Evolutionary conservation across 1,140 invertebrate species (phyloP), one percentile per base, ranked within the genome.

Genomic region (Apis florea): DNA sequence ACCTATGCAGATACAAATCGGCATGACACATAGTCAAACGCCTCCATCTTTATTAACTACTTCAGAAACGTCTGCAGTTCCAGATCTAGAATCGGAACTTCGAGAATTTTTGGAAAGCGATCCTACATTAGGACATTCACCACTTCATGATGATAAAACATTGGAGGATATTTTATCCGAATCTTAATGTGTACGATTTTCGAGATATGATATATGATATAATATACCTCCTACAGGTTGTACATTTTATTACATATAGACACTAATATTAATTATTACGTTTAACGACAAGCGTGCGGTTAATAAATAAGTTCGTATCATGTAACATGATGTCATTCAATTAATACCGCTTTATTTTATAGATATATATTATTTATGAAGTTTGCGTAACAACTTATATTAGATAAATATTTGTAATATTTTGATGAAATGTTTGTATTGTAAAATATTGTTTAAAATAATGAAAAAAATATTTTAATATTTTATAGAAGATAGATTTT

Each of bases 91-190:
- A 90, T 95, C 95, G 4, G 96, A 96, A 85, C 85, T 96, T n/a
- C 94, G 96, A 13, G 96, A 96, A 90, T 96, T 96, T 91, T 91
- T 96, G 17, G 96, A 96, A 91, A 95, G 94, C 90, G 95, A 95
- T 89, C 94, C 95, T 61, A 94, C 94, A 47, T 91, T 95, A 56
- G 93, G 93, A 58, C 94, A 94, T 59, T 95, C 94, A 59, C 95
- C 95, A n/a, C 90, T 96, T 21, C 95, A 95, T 82, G 95, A 95
- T 83, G 95, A 95, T 72, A 95, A 95, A 86, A 95, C 95, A 24
- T 93, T 95, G 73, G 95, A 95, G 87, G 95, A 95, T 85, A 95
- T 95, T 88, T 88, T 95, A 26, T 95, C 95, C 31, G 95, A 95
- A 80, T 95, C 94, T 79, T 95, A 93, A 88, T 82, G 81, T n/a